phyloP scores from a whole-genome alignment of 2,888 invertebrate genomes.

The Caenorhabditis virilis region DNA sequence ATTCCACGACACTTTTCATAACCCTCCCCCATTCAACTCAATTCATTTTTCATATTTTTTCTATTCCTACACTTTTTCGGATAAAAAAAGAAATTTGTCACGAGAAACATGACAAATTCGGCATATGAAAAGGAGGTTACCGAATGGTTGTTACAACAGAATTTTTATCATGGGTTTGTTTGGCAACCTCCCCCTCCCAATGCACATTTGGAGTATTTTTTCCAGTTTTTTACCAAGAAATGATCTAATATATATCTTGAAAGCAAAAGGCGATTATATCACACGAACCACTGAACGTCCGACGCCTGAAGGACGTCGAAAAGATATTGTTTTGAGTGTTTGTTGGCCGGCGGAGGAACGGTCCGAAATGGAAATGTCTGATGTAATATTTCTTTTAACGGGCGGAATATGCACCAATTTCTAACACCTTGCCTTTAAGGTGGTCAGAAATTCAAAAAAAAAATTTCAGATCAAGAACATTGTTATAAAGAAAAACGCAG shows the following conservation, averaged over 20 bases:
- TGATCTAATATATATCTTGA: conserved; percentile 4
- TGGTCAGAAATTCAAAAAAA: not conserved
- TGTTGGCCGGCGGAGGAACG: conserved; percentile 10
- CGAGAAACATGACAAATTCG: too few relatives aligned
- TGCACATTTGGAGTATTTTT: not conserved
- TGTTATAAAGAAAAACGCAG: conserved; percentile 13
- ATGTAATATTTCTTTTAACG: conserved; percentile 13
- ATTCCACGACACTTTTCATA: not conserved
- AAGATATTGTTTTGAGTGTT: conserved; percentile 21
- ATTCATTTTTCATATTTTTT: too few relatives aligned
- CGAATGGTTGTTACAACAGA: not conserved
- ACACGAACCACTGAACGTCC: conserved; percentile 3
- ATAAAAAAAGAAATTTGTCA: not conserved
- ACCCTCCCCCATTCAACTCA: too few relatives aligned
- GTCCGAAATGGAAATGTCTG: not conserved
- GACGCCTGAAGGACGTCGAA: not conserved
- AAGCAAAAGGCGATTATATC: conserved; percentile 6
- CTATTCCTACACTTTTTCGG: not conserved
- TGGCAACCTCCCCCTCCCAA: not conserved
- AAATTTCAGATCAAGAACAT: conserved; percentile 21
- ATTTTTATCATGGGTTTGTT: conserved; percentile 9
- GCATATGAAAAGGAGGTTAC: not conserved
- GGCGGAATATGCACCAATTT: not conserved
- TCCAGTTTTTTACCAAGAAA: conserved; percentile 5
- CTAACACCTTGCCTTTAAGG: too few relatives aligned